Evolutionary conservation across 2,888 invertebrate species (phyloP), one percentile per base, ranked within the genome.

Genomic region (Trichogramma evanescens): DNA sequence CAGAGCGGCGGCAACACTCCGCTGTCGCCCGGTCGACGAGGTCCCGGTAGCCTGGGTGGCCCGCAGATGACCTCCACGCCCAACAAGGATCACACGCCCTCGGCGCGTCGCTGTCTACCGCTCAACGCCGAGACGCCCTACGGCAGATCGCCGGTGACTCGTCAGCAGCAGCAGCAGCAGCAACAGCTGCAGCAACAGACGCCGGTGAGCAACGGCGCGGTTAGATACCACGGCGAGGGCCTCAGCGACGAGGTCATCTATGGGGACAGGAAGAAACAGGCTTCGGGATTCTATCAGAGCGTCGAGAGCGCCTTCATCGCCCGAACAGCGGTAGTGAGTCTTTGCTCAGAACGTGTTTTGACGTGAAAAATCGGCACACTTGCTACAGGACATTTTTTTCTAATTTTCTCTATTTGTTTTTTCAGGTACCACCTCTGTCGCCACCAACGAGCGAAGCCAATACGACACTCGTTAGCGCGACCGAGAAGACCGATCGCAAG

Each of bases 241-340:
- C 26, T 26, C 26, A 26, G 26, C 26, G 26, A 68, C 3, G 66
- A 66, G 7, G 76, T 74, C 44, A 50, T 72, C 73, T 6, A 70
- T 72, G 68, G 73, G 73, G 42, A 72, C 10, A 26, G 26, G 9
- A 63, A 64, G 7, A 66, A 63, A 54, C 62, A 65, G 43, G 57
- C 46, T 44, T 60, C 52, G 9, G 51, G 49, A 4, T 62, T 60
- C 5, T 74, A 73, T 50, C 70, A 72, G 52, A 74, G 70, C 61
- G 74, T 76, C n/a, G 77, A 78, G 56, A 75, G 73, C 59, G 77
- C 77, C n/a, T 78, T 77, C 61, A 74, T 77, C 52, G 77, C 77
- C 0, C 71, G 77, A 65, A 78, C 77, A 6, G 77, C 77, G 4
- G 77, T 78, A 49, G 77, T 78, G 61, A 74, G 76, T 73, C 6